Conservation (phyloP, 2,888 invertebrate genomes). For the Xestoiulus laeticollis region DNA sequence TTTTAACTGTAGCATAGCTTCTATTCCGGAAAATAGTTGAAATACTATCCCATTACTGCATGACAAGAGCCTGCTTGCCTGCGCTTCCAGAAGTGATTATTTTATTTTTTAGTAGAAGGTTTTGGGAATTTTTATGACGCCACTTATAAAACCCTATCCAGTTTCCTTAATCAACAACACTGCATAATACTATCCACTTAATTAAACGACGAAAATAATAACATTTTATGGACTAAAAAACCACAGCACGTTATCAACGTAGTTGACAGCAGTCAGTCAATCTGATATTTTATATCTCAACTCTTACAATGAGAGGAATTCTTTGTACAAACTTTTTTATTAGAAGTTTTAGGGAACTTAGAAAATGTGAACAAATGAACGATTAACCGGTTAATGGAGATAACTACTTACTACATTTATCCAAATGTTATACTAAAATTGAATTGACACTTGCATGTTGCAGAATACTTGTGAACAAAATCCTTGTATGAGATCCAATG, state of each 20-base stretch:
- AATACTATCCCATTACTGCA: background rate
- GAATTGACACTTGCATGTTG: too few species aligned
- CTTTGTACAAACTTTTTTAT: background rate
- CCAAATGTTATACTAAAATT: too few species aligned
- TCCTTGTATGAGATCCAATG: too few species aligned
- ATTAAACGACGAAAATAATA: slow-evolving; percentile 13
- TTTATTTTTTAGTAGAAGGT: background rate
- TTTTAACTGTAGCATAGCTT: background rate
- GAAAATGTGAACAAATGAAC: background rate
- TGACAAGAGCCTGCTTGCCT: background rate
- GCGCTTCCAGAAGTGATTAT: background rate
- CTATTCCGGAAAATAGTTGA: background rate
- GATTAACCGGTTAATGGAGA: background rate
- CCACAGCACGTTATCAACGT: background rate
- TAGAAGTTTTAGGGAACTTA: background rate
- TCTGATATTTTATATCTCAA: background rate
- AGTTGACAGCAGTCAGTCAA: slow-evolving; percentile 10
- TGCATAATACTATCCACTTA: slow-evolving; percentile 2
- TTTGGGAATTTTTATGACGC: background rate
- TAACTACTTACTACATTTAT: background rate
- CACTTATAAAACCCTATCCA: background rate
- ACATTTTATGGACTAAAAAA: background rate
- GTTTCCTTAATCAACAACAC: background rate
- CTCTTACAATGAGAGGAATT: background rate
- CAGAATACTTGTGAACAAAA: too few species aligned